Conservation (phyloP, 2,888 invertebrate species). For the Acanthococcus lagerstroemiae region DNA sequence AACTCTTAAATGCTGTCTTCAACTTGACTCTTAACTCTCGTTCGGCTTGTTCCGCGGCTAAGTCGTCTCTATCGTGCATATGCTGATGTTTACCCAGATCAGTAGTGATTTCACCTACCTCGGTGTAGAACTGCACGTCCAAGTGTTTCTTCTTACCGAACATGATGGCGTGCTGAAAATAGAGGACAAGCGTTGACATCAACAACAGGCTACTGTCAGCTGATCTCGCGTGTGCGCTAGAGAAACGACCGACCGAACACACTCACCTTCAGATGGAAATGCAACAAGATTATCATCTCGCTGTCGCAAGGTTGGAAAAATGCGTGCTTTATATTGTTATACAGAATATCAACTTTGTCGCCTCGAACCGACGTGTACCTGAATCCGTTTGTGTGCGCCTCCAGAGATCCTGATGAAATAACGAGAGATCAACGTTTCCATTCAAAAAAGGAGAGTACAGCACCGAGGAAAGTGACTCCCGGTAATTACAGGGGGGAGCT, state of each 20-base stretch:
- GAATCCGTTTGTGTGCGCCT: slow-evolving; percentile 93
- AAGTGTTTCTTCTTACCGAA: slow-evolving; percentile 99
- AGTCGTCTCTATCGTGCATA: slow-evolving; percentile 98
- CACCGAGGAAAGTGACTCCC: no score
- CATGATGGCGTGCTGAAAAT: slow-evolving; percentile 82
- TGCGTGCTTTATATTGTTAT: slow-evolving; percentile 98
- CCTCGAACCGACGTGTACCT: slow-evolving; percentile 98
- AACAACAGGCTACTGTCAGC: neutral
- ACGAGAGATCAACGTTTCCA: no score
- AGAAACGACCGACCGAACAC: no score
- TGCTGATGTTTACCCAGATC: slow-evolving; percentile 99
- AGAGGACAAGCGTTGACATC: no score
- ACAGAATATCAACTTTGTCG: slow-evolving; percentile 97
- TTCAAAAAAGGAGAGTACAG: no score
- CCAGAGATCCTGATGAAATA: slow-evolving; percentile 54
- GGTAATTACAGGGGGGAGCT: no score
- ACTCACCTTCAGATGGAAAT: slow-evolving; percentile 84
- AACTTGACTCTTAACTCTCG: slow-evolving; percentile 90
- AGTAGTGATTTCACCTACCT: slow-evolving; percentile 98
- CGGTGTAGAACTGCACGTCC: slow-evolving; percentile 99
- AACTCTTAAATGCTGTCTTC: slow-evolving; percentile 95
- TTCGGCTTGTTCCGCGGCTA: slow-evolving; percentile 97
- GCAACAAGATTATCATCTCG: slow-evolving; percentile 97
- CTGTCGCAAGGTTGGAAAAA: slow-evolving; percentile 99
- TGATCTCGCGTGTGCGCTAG: no score